Evolutionary conservation across 2,797 vertebrate genomes (phyloP).

Genomic region (Girardinus metallicus): DNA sequence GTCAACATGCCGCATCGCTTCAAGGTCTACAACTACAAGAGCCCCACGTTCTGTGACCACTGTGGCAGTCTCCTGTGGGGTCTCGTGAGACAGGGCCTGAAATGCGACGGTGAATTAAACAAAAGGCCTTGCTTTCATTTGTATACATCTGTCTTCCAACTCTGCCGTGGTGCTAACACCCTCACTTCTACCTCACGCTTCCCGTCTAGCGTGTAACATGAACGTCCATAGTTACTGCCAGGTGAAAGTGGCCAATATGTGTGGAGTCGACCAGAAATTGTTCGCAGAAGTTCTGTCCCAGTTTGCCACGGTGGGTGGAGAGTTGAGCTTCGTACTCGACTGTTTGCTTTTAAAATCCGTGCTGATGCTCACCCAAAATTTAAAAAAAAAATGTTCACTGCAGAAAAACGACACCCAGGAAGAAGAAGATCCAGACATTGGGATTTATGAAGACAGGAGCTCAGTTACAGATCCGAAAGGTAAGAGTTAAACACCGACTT

Average conservation of each 20-base stretch:
- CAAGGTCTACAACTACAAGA: constrained; percentile 93
- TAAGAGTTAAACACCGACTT: not conserved
- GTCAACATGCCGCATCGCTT: constrained; percentile 98
- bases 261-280: constrained; percentile 98
- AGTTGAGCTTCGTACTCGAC: not conserved
- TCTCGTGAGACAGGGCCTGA: constrained; percentile 92
- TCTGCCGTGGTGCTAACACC: not conserved
- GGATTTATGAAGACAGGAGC: constrained; percentile 89
- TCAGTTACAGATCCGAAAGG: constrained; percentile 48
- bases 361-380: not conserved
- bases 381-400: not conserved
- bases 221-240: constrained; percentile 94
- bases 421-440: constrained; percentile 81
- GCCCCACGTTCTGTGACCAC: constrained; percentile 98
- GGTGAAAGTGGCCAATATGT: constrained; percentile 95
- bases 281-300: constrained; percentile 93
- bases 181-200: constrained; percentile 9
- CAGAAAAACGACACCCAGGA: constrained; percentile 60
- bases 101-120: constrained; percentile 89
- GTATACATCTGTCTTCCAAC: not conserved
- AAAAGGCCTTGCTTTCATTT: not conserved
- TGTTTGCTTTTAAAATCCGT: not conserved
- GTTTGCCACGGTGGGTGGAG: constrained; percentile 85
- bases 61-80: constrained; percentile 98
- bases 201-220: constrained; percentile 89